These are phyloP conservation scores for Centropus bengalensis DNA, from an alignment of 2,113 vertebrate species.

Conservation along the genomic window DNA sequence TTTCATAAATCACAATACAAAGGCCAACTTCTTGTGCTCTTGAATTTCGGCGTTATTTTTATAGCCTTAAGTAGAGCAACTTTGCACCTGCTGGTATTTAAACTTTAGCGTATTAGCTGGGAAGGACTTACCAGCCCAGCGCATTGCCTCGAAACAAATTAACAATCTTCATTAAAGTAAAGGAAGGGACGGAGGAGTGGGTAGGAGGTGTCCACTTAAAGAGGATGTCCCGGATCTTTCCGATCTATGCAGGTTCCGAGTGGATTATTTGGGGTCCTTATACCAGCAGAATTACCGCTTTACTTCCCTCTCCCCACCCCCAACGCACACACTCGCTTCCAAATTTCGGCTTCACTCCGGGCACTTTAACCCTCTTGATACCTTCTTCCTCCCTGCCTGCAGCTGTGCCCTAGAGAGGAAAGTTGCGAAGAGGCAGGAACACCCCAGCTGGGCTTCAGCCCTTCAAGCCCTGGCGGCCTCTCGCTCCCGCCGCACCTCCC, in stretches of 20 bases:
- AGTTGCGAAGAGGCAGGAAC: not conserved
- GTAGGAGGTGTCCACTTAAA: not conserved
- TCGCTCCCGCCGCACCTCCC: not conserved
- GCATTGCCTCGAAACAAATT: constrained; percentile 33
- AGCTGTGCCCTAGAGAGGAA: not conserved
- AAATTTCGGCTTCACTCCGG: constrained; percentile 1
- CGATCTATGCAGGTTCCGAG: not conserved
- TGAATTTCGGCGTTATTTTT: constrained; percentile 53
- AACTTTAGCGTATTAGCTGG: constrained; percentile 49
- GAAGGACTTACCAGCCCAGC: constrained; percentile 29
- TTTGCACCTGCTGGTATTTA: constrained; percentile 63
- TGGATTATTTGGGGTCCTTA: not conserved
- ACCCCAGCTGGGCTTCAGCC: not conserved
- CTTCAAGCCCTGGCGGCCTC: not conserved
- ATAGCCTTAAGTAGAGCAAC: not conserved
- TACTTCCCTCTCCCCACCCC: not conserved
- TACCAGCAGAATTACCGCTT: not conserved
- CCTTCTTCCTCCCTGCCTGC: not conserved
- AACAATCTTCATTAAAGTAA: constrained; percentile 33
- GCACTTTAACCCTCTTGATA: not conserved
- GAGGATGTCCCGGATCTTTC: not conserved
- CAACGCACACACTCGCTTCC: not conserved
- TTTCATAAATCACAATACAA: constrained; percentile 42
- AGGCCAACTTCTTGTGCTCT: constrained; percentile 47
- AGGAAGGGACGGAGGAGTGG: not conserved